These are phyloP conservation scores for Paradoxurus hermaphroditus DNA, from an alignment of 2,113 vertebrate species.

Conservation along the genomic window DNA sequence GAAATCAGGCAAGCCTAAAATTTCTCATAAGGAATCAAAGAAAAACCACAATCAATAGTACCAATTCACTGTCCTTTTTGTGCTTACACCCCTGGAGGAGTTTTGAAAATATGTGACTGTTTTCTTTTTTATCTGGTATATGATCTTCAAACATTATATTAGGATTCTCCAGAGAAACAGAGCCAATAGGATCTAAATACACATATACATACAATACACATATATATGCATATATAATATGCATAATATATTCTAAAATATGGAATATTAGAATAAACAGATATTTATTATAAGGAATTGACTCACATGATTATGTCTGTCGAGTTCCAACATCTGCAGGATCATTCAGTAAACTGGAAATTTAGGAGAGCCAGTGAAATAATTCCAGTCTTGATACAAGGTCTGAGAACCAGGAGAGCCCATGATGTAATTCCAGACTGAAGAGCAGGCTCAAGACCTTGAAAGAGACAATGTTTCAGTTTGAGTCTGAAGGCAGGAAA, in stretches of 20 bases:
- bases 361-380: background rate
- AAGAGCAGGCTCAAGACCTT: background rate
- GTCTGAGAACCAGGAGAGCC: background rate
- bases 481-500: background rate
- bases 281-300: background rate
- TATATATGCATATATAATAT: background rate
- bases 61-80: background rate
- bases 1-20: background rate
- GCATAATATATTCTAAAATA: background rate
- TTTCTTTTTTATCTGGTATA: background rate
- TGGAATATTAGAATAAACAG: background rate
- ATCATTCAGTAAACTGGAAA: background rate
- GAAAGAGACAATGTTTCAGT: background rate
- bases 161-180: background rate
- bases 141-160: background rate
- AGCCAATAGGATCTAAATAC: background rate
- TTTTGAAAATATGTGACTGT: background rate
- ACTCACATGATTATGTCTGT: background rate
- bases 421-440: background rate
- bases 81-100: background rate
- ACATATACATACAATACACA: background rate
- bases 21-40: background rate
- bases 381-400: background rate
- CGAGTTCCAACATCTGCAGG: background rate
- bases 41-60: background rate